phyloP scores from a whole-genome alignment of 2,888 invertebrate species.

The Miltochrista miniata region DNA sequence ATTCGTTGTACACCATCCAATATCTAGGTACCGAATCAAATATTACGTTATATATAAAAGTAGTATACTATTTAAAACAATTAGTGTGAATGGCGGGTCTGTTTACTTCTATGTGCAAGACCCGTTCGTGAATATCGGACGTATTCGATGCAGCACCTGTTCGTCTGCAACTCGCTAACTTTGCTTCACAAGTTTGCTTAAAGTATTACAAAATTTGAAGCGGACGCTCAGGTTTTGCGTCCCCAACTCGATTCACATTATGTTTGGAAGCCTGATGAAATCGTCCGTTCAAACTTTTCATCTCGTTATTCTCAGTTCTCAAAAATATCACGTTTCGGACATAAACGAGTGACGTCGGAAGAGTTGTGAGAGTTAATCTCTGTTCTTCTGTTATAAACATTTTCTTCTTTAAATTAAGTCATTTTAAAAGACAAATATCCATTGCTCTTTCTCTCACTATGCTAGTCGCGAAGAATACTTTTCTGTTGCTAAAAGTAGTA shows the following conservation, averaged over 20 bases:
- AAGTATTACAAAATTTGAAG: slow-evolving; percentile 77
- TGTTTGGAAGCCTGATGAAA: slow-evolving; percentile 70
- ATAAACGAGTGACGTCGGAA: slow-evolving; percentile 49
- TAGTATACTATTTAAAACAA: no score
- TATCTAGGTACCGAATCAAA: no score
- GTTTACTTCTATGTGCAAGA: slow-evolving; percentile 49
- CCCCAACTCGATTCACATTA: slow-evolving; percentile 62
- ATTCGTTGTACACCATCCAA: no score
- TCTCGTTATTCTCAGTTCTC: slow-evolving; percentile 48
- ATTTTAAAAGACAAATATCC: no score
- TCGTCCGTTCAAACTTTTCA: slow-evolving; percentile 57
- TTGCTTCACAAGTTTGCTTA: no score
- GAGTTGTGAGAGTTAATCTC: slow-evolving; percentile 37
- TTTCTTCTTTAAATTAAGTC: no score
- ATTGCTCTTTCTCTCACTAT: no score
- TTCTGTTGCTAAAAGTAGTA: no score
- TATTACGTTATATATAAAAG: no score
- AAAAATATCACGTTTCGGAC: slow-evolving; percentile 50
- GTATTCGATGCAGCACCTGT: slow-evolving; percentile 75
- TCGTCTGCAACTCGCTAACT: slow-evolving; percentile 62
- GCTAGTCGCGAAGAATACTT: no score
- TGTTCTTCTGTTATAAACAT: slow-evolving; percentile 25
- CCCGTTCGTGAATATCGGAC: slow-evolving; percentile 57
- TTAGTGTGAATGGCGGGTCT: slow-evolving; percentile 30
- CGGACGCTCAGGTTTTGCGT: slow-evolving; percentile 55